These are phyloP conservation scores for Oenanthe melanoleuca DNA, from an alignment of 2,113 vertebrate genomes.

Conservation along the genomic window DNA sequence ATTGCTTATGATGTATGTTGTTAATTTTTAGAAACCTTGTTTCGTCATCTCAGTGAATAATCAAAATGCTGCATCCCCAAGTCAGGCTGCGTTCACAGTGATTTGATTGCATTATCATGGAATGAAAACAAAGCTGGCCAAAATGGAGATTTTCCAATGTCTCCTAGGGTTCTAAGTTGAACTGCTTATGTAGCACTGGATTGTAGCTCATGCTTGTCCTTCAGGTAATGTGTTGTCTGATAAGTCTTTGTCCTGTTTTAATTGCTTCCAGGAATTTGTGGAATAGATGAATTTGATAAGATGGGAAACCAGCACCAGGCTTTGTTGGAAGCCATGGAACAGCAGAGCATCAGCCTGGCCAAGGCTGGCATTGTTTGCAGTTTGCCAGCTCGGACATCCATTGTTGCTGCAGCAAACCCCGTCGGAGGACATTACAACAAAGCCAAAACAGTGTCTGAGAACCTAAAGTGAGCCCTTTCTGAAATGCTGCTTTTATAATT, in stretches of 20 bases:
- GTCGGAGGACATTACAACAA: conserved; percentile 96
- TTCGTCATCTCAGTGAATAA: neutral
- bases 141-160: neutral
- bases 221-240: neutral
- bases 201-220: neutral
- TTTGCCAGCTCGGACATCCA: conserved; percentile 92
- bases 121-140: neutral
- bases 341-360: conserved; percentile 96
- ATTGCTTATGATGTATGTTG: neutral
- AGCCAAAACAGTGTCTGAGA: conserved; percentile 95
- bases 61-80: neutral
- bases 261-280: conserved; percentile 87
- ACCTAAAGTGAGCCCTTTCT: conserved; percentile 86
- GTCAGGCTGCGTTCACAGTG: neutral
- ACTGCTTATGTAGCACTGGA: neutral
- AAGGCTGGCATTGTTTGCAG: conserved; percentile 96
- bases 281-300: conserved; percentile 99
- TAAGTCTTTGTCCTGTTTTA: neutral
- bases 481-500: neutral
- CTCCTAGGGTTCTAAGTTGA: neutral
- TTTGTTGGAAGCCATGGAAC: conserved; percentile 96
- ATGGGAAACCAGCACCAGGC: conserved; percentile 96
- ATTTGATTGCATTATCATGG: neutral
- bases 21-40: neutral
- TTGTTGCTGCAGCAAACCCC: conserved; percentile 94